Evolutionary conservation across 2,797 vertebrate genomes (phyloP), one percentile per base, ranked within the genome.

Genomic region (Onychomys leucogaster): DNA sequence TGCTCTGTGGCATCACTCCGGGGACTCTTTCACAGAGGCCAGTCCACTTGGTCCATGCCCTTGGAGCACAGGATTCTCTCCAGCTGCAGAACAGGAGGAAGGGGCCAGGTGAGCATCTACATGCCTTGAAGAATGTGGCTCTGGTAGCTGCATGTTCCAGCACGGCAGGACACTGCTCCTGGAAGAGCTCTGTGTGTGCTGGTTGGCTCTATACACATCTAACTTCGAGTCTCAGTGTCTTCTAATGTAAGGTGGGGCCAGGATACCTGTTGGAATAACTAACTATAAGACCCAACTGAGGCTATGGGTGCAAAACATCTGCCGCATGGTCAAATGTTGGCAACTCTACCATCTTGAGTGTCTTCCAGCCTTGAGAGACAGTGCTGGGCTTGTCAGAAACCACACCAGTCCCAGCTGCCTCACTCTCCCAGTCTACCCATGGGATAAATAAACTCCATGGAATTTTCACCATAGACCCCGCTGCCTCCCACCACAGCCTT

Each of bases 191-290:
- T 73, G 37, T 49, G 17, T 25, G 17, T 49, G 2, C 59, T 63
- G n/a, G 6, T 12, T 86, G 57, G 32, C 80, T 96, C 29, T 59
- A 27, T 14, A 32, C 69, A 59, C 32, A 73, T 87, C 76, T 77
- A 63, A 61, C 89, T 84, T 84, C 27, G 23, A 63, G 43, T 46
- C 91, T 95, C 14, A 0, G 9, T 82, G 84, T 94, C 82, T 91
- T 86, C 21, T 1, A 3, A 16, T 61, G 6, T 82, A 25, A 69
- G 57, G 19, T 46, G 55, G 12, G 12, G 6, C 43, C 13, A 1
- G 2, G 25, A 41, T 2, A 21, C n/a, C 49, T 67, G 19, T 19
- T 5, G 27, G 49, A 29, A 59, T 5, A 43, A 29, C 67, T 19
- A 32, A 69, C 29, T 16, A 34, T 75, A 82, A 89, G 37, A 37